Base-by-base conservation (phyloP, 2,797 vertebrate genomes). In the Macroramphosus scolopax region DNA sequence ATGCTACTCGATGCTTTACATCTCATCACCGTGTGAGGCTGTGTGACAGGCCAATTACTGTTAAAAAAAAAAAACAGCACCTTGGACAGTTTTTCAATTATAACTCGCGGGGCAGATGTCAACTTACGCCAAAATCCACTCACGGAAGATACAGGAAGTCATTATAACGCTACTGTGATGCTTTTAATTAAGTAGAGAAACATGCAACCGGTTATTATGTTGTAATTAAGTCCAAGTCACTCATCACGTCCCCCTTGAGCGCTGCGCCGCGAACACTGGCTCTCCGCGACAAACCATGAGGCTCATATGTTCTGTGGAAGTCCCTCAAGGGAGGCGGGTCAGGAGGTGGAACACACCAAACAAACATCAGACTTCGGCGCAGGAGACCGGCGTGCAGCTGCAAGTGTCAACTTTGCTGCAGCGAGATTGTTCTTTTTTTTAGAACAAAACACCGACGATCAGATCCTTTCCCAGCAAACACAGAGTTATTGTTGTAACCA, bases 181-280 rank as follows among this genome's bases (percentile, higher is more conserved):
- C 31, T 36, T 28, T 63, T 75, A 72, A 85, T 82, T 77, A 81
- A 74, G 63, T 61, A 53, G 77, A 78, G 52, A 33, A 72, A 75
- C 80, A 45, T 79, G 54, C 58, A 53, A 34, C 17, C 26, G 20
- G 11, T 28, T 48, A 36, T 48, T 41, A 33, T 33, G 15, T 33
- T 52, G 12, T 25, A 52, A 41, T 41, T 55, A 52, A 45, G 30
- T 48, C 33, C 43, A 44, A 59, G 47, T 35, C 41, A 54, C 41
- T 25, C 35, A 17, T 25, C 45, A 36, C 16, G 24, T 18, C 46
- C 15, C 20, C 25, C 31, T 11, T n/a, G n/a, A n/a, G n/a, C n/a
- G n/a, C n/a, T n/a, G n/a, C n/a, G n/a, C n/a, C n/a, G n/a, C n/a
- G n/a, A n/a, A n/a, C n/a, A n/a, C n/a, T n/a, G n/a, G n/a, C n/a